Evolutionary conservation across 2,888 invertebrate species (phyloP), one percentile per base, ranked within the genome.

Genomic region (Linnaemya tessellans): DNA sequence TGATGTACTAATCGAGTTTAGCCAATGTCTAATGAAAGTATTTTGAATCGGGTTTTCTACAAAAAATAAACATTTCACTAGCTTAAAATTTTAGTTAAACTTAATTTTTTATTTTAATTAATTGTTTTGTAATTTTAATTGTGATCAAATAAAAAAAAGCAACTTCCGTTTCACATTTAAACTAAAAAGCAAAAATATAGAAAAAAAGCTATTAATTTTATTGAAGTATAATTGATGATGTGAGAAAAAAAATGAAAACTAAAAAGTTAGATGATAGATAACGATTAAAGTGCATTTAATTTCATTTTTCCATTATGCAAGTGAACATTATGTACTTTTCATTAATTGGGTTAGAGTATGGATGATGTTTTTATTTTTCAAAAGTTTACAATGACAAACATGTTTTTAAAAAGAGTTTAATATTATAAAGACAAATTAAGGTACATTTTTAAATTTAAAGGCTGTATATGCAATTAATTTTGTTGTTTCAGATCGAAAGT

Each of bases 121-220:
- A 58, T 81, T 74, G 58, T 46, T 82, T 75, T 64, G 62, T 74
- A 64, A 51, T 82, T 77, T 70, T 82, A 70, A 77, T 58, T 71
- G 64, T 54, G 11, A 58, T 58, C 56, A 77, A 64, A 65, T 41
- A 41, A 49, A 73, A 46, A 30, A 30, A 30, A 30, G 25, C 51
- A 74, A 79, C 75, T 79, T 85, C 85, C 85, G 82, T 85, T 84
- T 74, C 51, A 64, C 81, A 81, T 81, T 81, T 56, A 68, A 58
- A 22, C 9, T 46, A 41, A 60, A 41, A 20, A 30, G 11, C 11
- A 75, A 60, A 67, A 11, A 68, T 30, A 51, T 22, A 22, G 0
- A 73, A 65, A 64, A 62, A 68, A 49, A 71, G 41, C 41, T 56
- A 46, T 80, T 73, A 43, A 65, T 80, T 65, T 7, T 77, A 71